Evolutionary conservation across 2,113 vertebrate genomes (phyloP).

Genomic region (Rallus limicola): DNA sequence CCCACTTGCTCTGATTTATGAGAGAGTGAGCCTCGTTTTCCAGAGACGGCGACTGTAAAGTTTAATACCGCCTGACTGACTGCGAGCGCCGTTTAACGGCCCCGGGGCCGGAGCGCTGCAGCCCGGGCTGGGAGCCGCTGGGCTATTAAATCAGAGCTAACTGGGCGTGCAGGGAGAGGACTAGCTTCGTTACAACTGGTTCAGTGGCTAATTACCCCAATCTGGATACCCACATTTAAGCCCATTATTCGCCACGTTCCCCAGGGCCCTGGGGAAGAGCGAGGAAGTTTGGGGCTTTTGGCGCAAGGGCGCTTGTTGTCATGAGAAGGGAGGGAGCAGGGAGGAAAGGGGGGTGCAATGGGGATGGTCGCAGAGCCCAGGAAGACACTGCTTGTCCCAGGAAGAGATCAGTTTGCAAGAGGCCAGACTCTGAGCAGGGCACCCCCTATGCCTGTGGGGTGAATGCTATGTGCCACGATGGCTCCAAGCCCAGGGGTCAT

Average conservation of each 20-base stretch:
- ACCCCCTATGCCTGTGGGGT: accelerated
- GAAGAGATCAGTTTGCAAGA: background rate
- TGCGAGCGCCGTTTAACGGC: constrained; percentile 46
- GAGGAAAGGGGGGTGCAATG: accelerated
- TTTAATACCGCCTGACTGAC: constrained; percentile 72
- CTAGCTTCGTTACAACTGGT: constrained; percentile 33
- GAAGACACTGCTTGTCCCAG: accelerated
- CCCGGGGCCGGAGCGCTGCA: background rate
- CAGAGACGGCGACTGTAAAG: constrained; percentile 59
- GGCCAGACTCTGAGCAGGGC: background rate
- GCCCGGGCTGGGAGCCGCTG: background rate
- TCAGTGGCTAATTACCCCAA: constrained; percentile 52
- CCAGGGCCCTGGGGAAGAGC: background rate
- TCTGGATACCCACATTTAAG: constrained; percentile 16
- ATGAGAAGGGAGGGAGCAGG: background rate
- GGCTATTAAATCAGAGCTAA: constrained; percentile 70
- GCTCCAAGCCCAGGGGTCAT: background rate
- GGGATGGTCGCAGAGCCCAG: accelerated
- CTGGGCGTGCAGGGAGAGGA: constrained; percentile 40
- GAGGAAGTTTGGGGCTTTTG: accelerated
- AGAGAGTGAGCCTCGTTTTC: constrained; percentile 9
- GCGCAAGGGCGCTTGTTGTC: accelerated
- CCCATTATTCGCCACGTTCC: background rate
- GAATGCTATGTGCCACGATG: accelerated
- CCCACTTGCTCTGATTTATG: constrained; percentile 66